Conservation (phyloP, 2,113 vertebrate genomes). For the Nesoenas mayeri region DNA sequence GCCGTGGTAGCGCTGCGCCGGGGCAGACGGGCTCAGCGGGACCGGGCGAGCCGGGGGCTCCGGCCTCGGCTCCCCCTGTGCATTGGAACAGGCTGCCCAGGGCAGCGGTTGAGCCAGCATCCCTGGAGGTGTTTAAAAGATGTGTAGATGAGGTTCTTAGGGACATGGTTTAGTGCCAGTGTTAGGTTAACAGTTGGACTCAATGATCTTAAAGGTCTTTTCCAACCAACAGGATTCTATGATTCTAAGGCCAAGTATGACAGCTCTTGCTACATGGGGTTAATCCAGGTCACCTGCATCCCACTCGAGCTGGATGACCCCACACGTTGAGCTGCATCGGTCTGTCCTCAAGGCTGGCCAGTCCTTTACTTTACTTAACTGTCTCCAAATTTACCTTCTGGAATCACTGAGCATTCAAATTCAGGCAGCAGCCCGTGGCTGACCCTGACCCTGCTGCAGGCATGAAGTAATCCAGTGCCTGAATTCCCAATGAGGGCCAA, state of each 20-base stretch:
- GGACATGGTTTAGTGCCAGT: too few species aligned
- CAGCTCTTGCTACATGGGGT: neutral
- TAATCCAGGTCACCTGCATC: too few species aligned
- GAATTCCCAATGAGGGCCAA: neutral
- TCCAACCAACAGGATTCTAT: too few species aligned
- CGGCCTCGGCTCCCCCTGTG: accelerated
- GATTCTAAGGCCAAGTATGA: too few species aligned
- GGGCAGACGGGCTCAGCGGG: neutral
- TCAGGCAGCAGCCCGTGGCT: accelerated
- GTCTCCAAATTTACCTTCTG: neutral
- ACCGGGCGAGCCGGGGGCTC: neutral
- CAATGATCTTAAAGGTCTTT: too few species aligned
- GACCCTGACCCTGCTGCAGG: neutral
- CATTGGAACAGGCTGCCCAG: too few species aligned
- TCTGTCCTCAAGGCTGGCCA: neutral
- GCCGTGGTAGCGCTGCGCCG: neutral
- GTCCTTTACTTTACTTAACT: neutral
- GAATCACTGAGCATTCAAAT: neutral
- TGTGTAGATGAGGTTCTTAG: too few species aligned
- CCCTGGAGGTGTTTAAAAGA: too few species aligned
- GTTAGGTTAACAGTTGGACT: too few species aligned
- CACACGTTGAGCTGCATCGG: accelerated
- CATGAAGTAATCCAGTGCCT: accelerated
- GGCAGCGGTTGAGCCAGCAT: too few species aligned
- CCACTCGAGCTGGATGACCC: neutral